Conservation (phyloP, 2,888 invertebrate species). For the Drosophila kanekoi region DNA sequence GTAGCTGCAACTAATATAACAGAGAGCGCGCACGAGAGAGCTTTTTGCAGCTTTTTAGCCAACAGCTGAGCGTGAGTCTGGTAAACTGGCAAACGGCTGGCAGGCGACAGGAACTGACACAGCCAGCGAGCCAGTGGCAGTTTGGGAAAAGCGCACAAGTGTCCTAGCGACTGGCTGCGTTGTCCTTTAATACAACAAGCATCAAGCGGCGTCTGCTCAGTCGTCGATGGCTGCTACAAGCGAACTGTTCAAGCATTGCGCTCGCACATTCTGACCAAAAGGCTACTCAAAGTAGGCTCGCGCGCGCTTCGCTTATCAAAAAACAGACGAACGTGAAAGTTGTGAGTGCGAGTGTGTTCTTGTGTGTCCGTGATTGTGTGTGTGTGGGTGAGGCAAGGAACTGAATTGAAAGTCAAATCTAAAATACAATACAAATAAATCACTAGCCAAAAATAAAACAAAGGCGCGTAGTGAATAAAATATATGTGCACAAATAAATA, state of each 20-base stretch:
- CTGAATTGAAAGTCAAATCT: conserved; percentile 64
- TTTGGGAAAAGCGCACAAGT: conserved; percentile 71
- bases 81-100: conserved; percentile 57
- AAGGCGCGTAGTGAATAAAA: conserved; percentile 23
- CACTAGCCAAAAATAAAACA: conserved; percentile 56
- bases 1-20: background rate
- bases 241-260: conserved; percentile 63
- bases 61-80: conserved; percentile 57
- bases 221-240: conserved; percentile 78
- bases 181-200: conserved; percentile 65
- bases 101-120: conserved; percentile 49
- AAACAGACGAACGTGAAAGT: conserved; percentile 48
- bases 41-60: conserved; percentile 47
- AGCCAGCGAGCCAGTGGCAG: conserved; percentile 36
- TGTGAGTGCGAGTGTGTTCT: conserved; percentile 17
- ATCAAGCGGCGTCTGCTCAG: conserved; percentile 67
- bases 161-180: conserved; percentile 60
- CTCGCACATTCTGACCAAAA: conserved; percentile 21
- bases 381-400: conserved; percentile 24
- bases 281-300: conserved; percentile 34
- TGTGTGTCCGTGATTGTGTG: conserved; percentile 15
- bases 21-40: conserved; percentile 22
- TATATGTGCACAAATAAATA: conserved; percentile 27
- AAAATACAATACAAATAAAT: conserved; percentile 70
- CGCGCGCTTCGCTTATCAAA: conserved; percentile 74